These are phyloP conservation scores for Pipistrellus pipistrellus DNA, from an alignment of 2,797 vertebrate genomes.

Conservation along the genomic window DNA sequence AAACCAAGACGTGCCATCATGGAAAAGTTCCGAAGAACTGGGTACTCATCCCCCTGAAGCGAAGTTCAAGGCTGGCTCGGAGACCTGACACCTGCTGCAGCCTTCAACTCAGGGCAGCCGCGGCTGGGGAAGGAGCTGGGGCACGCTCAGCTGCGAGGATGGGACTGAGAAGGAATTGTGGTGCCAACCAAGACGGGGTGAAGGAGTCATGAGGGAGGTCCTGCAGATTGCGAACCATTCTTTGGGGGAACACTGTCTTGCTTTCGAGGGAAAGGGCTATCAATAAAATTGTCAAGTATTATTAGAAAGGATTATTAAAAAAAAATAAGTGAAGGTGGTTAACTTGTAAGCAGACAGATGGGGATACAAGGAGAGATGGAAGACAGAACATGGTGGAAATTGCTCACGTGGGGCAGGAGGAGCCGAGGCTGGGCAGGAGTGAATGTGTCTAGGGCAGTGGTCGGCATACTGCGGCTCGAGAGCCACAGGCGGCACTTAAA, in stretches of 20 bases:
- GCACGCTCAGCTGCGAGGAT: neutral
- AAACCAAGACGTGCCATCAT: neutral
- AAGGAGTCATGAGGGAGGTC: neutral
- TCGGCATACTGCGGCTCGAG: no score
- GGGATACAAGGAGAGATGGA: neutral
- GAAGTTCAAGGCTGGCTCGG: neutral
- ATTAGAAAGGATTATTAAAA: neutral
- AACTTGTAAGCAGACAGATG: neutral
- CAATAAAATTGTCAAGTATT: slow-evolving; percentile 14
- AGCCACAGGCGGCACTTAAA: neutral
- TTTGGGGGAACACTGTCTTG: neutral
- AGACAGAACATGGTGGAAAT: neutral
- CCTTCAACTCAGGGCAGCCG: neutral
- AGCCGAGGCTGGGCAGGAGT: neutral
- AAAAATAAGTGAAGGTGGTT: neutral
- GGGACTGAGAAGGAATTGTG: neutral
- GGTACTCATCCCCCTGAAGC: neutral
- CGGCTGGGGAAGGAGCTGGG: neutral
- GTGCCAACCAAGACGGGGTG: neutral
- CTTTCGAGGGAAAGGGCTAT: neutral
- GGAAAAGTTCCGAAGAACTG: slow-evolving; percentile 10
- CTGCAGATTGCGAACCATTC: no score
- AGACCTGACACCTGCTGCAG: neutral
- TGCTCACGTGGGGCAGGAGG: neutral
- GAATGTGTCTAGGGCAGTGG: neutral